phyloP scores from a whole-genome alignment of 2,888 invertebrate genomes.

The Ochropleura leucogaster region DNA sequence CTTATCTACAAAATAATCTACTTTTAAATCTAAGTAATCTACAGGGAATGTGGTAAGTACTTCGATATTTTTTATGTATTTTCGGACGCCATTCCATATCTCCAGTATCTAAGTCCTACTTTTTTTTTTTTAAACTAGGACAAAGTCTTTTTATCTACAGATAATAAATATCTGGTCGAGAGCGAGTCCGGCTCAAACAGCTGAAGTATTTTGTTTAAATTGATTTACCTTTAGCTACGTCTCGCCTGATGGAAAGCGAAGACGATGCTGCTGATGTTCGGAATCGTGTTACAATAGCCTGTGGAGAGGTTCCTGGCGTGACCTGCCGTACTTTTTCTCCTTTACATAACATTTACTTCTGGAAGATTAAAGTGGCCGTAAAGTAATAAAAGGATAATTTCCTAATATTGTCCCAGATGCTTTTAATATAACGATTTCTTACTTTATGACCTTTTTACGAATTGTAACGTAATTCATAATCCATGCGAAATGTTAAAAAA shows the following conservation, averaged over 20 bases:
- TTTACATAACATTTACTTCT: too few species aligned
- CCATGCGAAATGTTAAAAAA: too few species aligned
- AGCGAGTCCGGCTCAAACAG: not conserved
- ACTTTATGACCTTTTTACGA: too few species aligned
- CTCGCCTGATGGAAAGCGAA: not conserved
- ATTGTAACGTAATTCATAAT: too few species aligned
- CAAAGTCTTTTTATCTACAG: constrained; percentile 10
- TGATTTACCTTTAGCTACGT: not conserved
- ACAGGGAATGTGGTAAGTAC: not conserved
- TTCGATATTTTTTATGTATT: not conserved
- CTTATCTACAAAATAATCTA: constrained; percentile 4
- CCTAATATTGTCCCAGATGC: too few species aligned
- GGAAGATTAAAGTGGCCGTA: too few species aligned
- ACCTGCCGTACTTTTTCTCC: too few species aligned
- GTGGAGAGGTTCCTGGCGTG: not conserved
- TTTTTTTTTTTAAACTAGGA: constrained; percentile 18
- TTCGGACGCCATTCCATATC: not conserved
- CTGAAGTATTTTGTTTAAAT: not conserved
- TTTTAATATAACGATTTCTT: too few species aligned
- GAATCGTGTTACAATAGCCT: not conserved
- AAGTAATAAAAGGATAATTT: too few species aligned
- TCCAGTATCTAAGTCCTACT: not conserved
- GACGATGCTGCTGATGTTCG: not conserved
- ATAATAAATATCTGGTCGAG: constrained; percentile 6
- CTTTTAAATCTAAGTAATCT: constrained; percentile 33